Conservation (phyloP, 2,113 vertebrate species). For the Caretta caretta region DNA sequence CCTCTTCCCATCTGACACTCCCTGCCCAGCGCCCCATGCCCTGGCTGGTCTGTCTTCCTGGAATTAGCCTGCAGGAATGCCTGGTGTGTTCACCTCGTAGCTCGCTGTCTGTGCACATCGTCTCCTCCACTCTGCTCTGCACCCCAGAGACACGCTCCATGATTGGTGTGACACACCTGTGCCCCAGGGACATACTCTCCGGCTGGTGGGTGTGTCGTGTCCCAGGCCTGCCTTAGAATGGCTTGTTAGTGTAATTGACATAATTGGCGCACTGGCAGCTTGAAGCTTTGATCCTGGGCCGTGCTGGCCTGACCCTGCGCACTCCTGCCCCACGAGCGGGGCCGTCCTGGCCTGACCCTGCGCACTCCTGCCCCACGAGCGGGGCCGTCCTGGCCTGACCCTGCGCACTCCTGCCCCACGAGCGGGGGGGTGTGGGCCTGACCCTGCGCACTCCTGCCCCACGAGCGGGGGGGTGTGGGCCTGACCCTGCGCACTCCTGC, state of each 20-base stretch:
- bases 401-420: background rate
- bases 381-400: background rate
- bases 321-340: background rate
- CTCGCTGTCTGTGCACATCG: rapidly evolving
- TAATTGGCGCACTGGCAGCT: background rate
- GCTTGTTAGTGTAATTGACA: background rate
- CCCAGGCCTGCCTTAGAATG: background rate
- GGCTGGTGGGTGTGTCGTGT: rapidly evolving
- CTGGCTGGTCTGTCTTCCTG: background rate
- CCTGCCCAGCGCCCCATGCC: rapidly evolving
- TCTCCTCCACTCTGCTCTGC: background rate
- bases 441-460: too few species aligned
- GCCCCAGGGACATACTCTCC: background rate
- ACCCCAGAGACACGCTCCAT: too few species aligned
- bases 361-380: background rate
- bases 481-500: too few species aligned
- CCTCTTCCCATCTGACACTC: background rate
- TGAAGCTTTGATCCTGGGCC: background rate
- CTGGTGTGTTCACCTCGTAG: background rate
- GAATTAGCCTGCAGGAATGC: background rate
- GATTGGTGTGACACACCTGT: too few species aligned
- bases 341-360: background rate
- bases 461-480: too few species aligned
- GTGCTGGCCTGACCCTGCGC: background rate
- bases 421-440: rapidly evolving